Conservation (phyloP, 2,888 invertebrate genomes). For the Anodontia alba region DNA sequence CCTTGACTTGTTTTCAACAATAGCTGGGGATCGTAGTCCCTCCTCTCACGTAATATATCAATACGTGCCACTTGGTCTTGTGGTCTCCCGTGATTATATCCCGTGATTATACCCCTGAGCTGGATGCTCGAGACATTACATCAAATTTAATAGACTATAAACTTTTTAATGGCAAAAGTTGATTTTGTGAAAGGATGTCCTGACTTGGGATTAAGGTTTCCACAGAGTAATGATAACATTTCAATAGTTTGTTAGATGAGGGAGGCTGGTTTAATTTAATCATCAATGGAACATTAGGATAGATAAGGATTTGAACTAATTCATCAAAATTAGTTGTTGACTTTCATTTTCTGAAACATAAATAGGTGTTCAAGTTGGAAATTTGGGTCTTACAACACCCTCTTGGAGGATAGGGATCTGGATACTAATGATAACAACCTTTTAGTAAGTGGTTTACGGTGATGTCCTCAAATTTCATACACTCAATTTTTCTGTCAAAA, state of each 20-base stretch:
- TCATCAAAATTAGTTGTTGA: too few relatives aligned
- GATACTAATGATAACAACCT: too few relatives aligned
- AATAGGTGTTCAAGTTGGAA: too few relatives aligned
- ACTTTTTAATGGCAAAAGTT: background rate
- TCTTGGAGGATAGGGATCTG: too few relatives aligned
- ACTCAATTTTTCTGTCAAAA: too few relatives aligned
- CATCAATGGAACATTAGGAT: background rate
- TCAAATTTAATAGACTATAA: conserved; percentile 12
- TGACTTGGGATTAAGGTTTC: background rate
- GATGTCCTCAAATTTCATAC: too few relatives aligned
- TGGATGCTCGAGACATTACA: conserved; percentile 16
- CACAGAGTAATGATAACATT: background rate
- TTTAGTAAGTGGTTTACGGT: too few relatives aligned
- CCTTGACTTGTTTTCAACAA: conserved; percentile 28
- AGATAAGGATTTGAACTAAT: too few relatives aligned
- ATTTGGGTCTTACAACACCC: too few relatives aligned
- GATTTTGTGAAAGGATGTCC: conserved; percentile 2
- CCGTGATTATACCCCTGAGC: background rate
- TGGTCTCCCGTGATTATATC: conserved; percentile 7
- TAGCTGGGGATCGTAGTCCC: conserved; percentile 20
- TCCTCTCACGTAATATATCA: conserved; percentile 26
- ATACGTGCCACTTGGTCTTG: conserved; percentile 26
- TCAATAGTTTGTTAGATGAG: background rate
- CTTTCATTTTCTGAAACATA: too few relatives aligned
- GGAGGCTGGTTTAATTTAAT: background rate